Evolutionary conservation across 2,888 invertebrate species (phyloP), one percentile per base, ranked within the genome.

Genomic region (Phrixothrix hirtus): DNA sequence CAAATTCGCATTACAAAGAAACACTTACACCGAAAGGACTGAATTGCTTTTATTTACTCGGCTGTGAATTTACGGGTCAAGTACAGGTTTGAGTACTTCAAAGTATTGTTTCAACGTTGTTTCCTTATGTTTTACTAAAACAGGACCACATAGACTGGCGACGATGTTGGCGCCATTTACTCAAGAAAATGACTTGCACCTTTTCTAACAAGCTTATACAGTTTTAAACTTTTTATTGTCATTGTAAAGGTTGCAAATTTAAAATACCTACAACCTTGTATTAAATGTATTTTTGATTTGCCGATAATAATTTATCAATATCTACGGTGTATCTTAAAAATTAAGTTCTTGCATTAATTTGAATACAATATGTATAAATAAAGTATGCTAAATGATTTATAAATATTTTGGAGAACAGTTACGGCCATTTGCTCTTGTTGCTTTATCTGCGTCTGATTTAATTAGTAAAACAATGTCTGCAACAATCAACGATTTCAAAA

Each of bases 111-210:
- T 54, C 42, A 57, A 42, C 32, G 14, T 30, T 47, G 25, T 43
- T 43, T 43, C 34, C 42, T 25, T 11, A 25, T 34, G 42, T 43
- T 43, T 43, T 31, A 41, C 34, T 32, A 21, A 26, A 21, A 43
- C 42, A 12, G 12, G 13, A n/a, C 41, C 44, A 15, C 12, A 32
- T 21, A 47, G 35, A 15, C 48, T 41, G 41, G 48, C 41, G 41
- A 35, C 46, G 34, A n/a, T 31, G 46, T 42, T 59, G 59, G 59
- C 59, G 59, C 59, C 59, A 59, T 47, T 35, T 47, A 38, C 48
- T 53, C 47, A 44, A 57, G 59, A 46, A 55, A 50, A 59, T 59
- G 59, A 59, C 55, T 12, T 2, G 27, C 55, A 57, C 41, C 6
- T 32, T 57, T 51, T 48, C 15, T 15, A 21, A 36, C 35, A 42